Evolutionary conservation across 2,797 vertebrate species (phyloP).

Genomic region (Molossus molossus): DNA sequence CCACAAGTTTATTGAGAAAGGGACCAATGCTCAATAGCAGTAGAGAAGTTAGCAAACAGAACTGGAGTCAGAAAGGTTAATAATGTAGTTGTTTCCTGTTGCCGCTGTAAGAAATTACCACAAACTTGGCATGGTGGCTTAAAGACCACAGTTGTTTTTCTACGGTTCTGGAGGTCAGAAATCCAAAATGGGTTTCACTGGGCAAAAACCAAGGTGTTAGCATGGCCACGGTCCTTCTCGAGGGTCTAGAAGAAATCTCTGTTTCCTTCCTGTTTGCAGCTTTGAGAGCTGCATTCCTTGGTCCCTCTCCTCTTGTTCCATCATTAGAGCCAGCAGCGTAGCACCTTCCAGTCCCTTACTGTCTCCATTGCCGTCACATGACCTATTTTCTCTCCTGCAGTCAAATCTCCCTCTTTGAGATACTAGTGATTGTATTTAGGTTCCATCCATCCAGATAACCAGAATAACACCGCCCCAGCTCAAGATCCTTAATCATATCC

Average conservation of each 20-base stretch:
- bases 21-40: background rate
- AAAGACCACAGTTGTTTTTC: background rate
- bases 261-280: background rate
- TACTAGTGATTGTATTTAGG: background rate
- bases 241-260: background rate
- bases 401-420: background rate
- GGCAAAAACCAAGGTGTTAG: background rate
- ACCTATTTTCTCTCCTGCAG: background rate
- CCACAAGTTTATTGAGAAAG: slow-evolving; percentile 5
- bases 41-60: background rate
- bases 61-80: background rate
- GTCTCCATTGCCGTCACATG: background rate
- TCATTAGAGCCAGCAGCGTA: background rate
- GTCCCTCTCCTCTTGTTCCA: background rate
- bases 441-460: background rate
- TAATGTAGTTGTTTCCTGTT: background rate
- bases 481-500: background rate
- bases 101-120: background rate
- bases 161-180: background rate
- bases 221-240: fast-evolving
- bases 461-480: background rate
- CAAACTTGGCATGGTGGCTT: background rate
- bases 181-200: background rate
- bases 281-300: background rate
- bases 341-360: background rate